phyloP scores from a whole-genome alignment of 1,140 invertebrate genomes.

The Gyrodactylus salaris region DNA sequence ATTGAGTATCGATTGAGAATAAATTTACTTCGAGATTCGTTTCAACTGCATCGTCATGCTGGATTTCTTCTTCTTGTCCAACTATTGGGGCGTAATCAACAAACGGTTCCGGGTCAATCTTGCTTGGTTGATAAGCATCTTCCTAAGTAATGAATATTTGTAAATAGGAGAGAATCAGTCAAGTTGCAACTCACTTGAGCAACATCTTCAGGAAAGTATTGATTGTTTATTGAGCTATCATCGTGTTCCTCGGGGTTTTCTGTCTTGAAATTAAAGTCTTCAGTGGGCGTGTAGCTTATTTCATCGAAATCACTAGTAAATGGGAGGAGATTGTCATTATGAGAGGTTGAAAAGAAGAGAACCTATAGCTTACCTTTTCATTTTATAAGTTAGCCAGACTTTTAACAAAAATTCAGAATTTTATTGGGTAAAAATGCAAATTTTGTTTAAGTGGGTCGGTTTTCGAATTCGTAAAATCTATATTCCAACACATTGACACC shows the following conservation, averaged over 20 bases:
- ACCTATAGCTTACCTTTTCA: neutral
- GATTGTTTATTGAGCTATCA: neutral
- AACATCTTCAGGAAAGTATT: neutral
- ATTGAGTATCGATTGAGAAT: neutral
- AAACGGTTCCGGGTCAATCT: neutral
- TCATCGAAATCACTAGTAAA: neutral
- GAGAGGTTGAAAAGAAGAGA: neutral
- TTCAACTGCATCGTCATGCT: neutral
- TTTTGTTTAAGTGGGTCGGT: neutral
- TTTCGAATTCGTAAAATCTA: neutral
- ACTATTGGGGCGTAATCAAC: neutral
- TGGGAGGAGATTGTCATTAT: neutral
- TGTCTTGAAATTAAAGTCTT: neutral
- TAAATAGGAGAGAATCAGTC: neutral
- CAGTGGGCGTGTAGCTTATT: neutral
- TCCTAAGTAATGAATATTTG: neutral
- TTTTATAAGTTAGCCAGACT: neutral
- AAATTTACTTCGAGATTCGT: neutral
- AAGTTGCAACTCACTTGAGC: neutral
- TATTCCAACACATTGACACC: no score
- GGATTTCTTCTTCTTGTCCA: neutral
- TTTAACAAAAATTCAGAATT: neutral
- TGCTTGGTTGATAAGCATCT: neutral
- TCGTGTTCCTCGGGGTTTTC: no score
- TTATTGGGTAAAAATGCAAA: neutral